These are phyloP conservation scores for Craniophora ligustri DNA, from an alignment of 2,888 invertebrate species.

Conservation along the genomic window DNA sequence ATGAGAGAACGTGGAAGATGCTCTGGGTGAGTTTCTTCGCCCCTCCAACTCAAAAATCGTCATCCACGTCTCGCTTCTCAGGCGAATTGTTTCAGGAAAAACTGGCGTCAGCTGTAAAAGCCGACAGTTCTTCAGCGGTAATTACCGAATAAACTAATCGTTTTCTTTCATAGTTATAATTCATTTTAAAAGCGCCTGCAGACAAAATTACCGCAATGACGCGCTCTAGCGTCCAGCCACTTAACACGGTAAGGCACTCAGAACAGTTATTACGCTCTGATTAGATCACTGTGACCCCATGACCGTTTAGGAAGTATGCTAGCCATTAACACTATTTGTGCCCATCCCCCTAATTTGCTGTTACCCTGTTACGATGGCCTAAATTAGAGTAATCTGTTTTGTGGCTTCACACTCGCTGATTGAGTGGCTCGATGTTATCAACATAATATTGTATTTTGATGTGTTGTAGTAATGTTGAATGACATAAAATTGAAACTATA, in stretches of 20 bases:
- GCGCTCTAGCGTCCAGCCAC: neutral
- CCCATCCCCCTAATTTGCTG: constrained; percentile 44
- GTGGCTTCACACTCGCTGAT: constrained; percentile 23
- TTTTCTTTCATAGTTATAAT: too few species aligned
- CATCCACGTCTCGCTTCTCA: too few species aligned
- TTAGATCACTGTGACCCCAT: constrained; percentile 44
- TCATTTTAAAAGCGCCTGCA: constrained; percentile 20
- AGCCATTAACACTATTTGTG: constrained; percentile 44
- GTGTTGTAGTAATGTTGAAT: too few species aligned
- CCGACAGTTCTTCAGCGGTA: too few species aligned
- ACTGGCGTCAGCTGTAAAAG: too few species aligned
- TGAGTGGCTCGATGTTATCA: neutral
- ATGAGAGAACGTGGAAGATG: too few species aligned
- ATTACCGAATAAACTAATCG: too few species aligned
- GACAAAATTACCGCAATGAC: constrained; percentile 12
- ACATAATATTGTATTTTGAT: neutral
- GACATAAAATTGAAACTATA: too few species aligned
- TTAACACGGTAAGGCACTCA: constrained; percentile 14
- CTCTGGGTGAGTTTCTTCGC: too few species aligned
- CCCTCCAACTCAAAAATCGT: too few species aligned
- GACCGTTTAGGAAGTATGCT: constrained; percentile 22
- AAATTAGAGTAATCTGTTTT: constrained; percentile 51
- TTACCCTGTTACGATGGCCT: constrained; percentile 47
- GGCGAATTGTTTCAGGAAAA: too few species aligned
- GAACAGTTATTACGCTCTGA: constrained; percentile 34